Percentiles rank a stretch among this genome's conserved stretches.
Conservation (phyloP, 2,113 vertebrate species). For the Dicerorhinus sumatrensis region DNA sequence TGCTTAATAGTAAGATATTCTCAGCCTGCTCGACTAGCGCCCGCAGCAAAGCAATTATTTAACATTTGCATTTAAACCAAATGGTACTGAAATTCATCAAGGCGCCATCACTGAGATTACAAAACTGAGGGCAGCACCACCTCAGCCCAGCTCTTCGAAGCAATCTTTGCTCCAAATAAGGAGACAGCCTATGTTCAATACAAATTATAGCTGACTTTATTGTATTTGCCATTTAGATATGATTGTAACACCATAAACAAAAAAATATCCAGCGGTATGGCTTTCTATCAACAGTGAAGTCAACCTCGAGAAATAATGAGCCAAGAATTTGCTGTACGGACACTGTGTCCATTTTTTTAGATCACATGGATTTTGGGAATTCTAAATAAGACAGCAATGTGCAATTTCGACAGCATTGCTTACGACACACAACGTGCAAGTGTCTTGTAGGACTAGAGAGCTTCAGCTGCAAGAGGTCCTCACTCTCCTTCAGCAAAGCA, state of each 20-base stretch:
- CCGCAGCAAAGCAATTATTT: slow-evolving; percentile 76
- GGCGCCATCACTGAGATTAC: slow-evolving; percentile 68
- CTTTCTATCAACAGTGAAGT: slow-evolving; percentile 64
- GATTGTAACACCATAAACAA: slow-evolving; percentile 52
- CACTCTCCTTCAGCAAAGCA: background rate
- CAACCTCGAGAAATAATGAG: slow-evolving; percentile 13
- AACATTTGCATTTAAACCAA: slow-evolving; percentile 84
- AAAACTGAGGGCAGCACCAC: slow-evolving; percentile 31
- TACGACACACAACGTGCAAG: accelerated
- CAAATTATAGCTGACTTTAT: slow-evolving; percentile 66
- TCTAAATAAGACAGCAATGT: background rate
- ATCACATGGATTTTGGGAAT: background rate
- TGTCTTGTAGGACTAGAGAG: background rate
- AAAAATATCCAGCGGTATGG: slow-evolving; percentile 49
- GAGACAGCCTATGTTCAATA: background rate
- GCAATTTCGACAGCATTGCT: background rate
- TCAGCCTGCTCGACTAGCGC: slow-evolving; percentile 69
- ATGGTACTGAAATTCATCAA: slow-evolving; percentile 79
- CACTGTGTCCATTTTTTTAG: slow-evolving; percentile 3
- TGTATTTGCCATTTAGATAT: slow-evolving; percentile 72
- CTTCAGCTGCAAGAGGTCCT: background rate
- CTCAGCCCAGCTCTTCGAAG: slow-evolving; percentile 46
- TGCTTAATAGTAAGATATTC: slow-evolving; percentile 77
- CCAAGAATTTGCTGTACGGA: slow-evolving; percentile 32
- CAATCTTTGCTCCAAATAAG: slow-evolving; percentile 77